Evolutionary conservation across 2,113 vertebrate genomes (phyloP), one percentile per base, ranked within the genome.

Genomic region (Cettia cetti): DNA sequence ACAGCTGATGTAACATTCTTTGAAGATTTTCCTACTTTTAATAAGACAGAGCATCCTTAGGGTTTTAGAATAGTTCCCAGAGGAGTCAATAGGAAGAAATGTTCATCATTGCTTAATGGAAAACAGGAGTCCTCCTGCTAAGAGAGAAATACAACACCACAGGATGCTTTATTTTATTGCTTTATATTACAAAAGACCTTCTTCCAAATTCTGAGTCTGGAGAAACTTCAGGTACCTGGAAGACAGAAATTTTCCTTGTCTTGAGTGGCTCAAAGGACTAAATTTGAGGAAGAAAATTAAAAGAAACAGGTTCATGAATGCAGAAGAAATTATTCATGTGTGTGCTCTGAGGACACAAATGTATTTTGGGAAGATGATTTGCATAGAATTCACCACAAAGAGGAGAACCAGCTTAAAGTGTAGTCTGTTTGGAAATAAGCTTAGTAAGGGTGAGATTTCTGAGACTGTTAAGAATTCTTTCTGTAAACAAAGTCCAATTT

Each of bases 91-190:
- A 84, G 57, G n/a, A 83, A 89, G 65, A 75, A 94, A 68, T 71
- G 21, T 84, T 96, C 89, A 86, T 91, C 56, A 69, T 54, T 94
- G 60, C 74, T 72, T 94, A 94, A 92, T 75, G 64, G 72, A 89
- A 97, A 91, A 76, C 45, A 57, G 40, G 47, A 89, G 35, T 86
- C 26, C 27, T 74, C 82, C 80, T 78, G 52, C 77, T 91, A 78
- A 60, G 86, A 89, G 44, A 75, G 82, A 89, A 83, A 86, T 91
- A 44, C 37, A 82, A 13, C 69, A 68, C 69, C 52, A 78, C 40
- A 78, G 60, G 75, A 56, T 26, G 10, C 31, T 52, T 33, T 57
- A 63, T 85, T 44, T 82, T 11, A 54, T 92, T 78, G 30, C 27
- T 86, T 81, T 75, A 4, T 83, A 20, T 75, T 72, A 52, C 21